These are phyloP conservation scores for Chelmon rostratus DNA, from an alignment of 2,797 vertebrate species.

Conservation along the genomic window DNA sequence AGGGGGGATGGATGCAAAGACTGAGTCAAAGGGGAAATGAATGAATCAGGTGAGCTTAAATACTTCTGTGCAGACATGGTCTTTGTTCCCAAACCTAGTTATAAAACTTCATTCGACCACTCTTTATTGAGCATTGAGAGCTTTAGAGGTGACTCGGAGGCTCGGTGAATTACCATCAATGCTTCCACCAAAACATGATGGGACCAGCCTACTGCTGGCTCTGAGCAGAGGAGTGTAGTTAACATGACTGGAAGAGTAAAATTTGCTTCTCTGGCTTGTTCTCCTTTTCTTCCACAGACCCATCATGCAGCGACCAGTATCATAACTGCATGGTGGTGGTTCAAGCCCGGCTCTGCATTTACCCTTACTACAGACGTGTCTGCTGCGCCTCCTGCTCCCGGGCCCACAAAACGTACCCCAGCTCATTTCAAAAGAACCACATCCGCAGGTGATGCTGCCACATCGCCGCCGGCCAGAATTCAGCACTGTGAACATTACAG, in stretches of 20 bases:
- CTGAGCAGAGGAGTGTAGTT: background rate
- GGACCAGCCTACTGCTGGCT: background rate
- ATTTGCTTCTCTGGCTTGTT: slow-evolving; percentile 14
- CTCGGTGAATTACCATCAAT: too few relatives aligned
- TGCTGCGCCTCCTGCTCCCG: slow-evolving; percentile 83
- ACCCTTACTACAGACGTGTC: slow-evolving; percentile 82
- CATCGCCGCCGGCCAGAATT: background rate
- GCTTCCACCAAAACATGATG: background rate
- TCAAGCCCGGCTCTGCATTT: slow-evolving; percentile 85
- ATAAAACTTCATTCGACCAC: too few relatives aligned
- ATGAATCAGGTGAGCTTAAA: too few relatives aligned
- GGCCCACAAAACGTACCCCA: slow-evolving; percentile 54
- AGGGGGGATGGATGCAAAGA: too few relatives aligned
- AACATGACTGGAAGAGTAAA: background rate
- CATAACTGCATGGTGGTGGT: slow-evolving; percentile 86
- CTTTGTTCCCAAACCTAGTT: too few relatives aligned
- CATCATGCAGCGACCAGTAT: slow-evolving; percentile 83
- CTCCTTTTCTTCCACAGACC: slow-evolving; percentile 63
- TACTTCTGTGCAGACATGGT: too few relatives aligned
- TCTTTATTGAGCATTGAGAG: background rate
- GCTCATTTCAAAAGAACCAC: slow-evolving; percentile 54
- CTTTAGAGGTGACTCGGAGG: background rate
- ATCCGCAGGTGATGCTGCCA: slow-evolving; percentile 65
- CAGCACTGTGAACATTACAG: background rate
- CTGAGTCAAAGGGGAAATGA: too few relatives aligned